Conservation (phyloP, 2,797 vertebrate species). For the Lagocephalus sceleratus region DNA sequence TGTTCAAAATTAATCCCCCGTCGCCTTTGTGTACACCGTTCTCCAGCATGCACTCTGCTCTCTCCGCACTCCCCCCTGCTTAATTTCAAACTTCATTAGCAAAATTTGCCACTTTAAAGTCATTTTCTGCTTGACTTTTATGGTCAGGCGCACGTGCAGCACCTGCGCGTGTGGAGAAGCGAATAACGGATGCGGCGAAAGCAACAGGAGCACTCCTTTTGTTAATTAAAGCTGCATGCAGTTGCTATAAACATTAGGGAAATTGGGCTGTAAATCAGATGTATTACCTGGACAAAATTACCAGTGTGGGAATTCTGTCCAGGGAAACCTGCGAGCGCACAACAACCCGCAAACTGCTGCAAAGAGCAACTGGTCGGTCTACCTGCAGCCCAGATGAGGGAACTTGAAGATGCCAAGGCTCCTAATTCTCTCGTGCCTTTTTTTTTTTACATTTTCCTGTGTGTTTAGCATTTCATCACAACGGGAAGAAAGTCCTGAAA, state of each 20-base stretch:
- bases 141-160: constrained; percentile 15
- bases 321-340: constrained; percentile 35
- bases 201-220: constrained; percentile 48
- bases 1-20: constrained; percentile 58
- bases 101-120: constrained; percentile 39
- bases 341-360: constrained; percentile 33
- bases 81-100: constrained; percentile 48
- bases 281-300: constrained; percentile 55
- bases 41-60: constrained; percentile 47
- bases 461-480: constrained; percentile 36
- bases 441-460: constrained; percentile 26
- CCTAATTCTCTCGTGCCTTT: constrained; percentile 19
- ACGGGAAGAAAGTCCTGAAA: constrained; percentile 37
- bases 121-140: constrained; percentile 40
- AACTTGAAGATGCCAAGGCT: constrained; percentile 11
- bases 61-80: constrained; percentile 20
- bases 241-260: constrained; percentile 55
- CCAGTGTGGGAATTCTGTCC: constrained; percentile 37
- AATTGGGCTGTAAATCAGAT: constrained; percentile 62
- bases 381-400: constrained; percentile 6
- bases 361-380: constrained; percentile 13
- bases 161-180: constrained; percentile 30
- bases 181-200: constrained; percentile 65
- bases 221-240: constrained; percentile 67
- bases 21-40: constrained; percentile 27